Evolutionary conservation across 2,888 invertebrate species (phyloP).

Genomic region (Parthenolecanium corni): DNA sequence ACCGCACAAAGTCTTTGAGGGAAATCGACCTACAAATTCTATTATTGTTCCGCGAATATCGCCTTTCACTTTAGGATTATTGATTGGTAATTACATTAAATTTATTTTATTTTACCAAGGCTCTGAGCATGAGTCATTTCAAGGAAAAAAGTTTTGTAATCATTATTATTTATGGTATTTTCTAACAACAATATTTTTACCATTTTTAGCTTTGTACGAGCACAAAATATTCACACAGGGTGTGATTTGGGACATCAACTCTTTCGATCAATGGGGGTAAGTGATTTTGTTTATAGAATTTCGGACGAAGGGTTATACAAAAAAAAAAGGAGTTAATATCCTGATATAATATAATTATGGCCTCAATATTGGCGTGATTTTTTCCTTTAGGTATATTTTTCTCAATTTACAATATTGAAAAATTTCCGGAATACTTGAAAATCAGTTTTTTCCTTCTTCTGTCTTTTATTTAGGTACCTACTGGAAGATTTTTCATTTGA

Average conservation of each 20-base stretch:
- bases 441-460: no score
- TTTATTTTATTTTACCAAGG: slow-evolving; percentile 13
- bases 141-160: slow-evolving; percentile 17
- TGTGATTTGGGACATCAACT: slow-evolving; percentile 98
- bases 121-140: slow-evolving; percentile 13
- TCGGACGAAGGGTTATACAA: no score
- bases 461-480: no score
- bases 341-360: no score
- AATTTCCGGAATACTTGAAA: no score
- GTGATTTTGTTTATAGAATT: no score
- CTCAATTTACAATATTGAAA: no score
- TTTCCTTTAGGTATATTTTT: no score
- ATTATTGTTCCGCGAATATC: slow-evolving; percentile 83
- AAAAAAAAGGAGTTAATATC: no score
- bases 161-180: slow-evolving; percentile 23
- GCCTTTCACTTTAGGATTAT: slow-evolving; percentile 82
- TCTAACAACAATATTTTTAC: slow-evolving; percentile 21
- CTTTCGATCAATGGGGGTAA: slow-evolving; percentile 98
- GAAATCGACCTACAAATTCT: slow-evolving; percentile 95
- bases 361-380: no score
- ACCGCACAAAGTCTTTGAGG: slow-evolving; percentile 93
- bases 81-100: slow-evolving; percentile 61
- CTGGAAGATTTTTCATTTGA: no score
- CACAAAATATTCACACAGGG: slow-evolving; percentile 99
- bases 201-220: slow-evolving; percentile 78